These are phyloP conservation scores for Volucella zonaria DNA, from an alignment of 2,888 invertebrate genomes.

Conservation along the genomic window DNA sequence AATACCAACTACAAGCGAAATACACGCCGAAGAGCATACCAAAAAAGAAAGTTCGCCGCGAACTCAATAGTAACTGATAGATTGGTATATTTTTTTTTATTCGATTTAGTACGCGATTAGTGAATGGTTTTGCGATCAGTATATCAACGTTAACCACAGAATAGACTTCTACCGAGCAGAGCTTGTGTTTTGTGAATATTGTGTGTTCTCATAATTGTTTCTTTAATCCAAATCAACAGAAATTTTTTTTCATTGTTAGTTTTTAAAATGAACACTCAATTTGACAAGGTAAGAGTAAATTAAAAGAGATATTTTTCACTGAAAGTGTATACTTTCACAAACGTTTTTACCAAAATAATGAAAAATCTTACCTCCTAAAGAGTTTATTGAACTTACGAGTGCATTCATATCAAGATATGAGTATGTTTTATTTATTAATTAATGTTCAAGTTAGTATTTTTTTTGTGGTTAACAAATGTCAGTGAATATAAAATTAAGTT, in stretches of 20 bases:
- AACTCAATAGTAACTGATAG: conserved; percentile 7
- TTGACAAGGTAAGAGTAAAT: conserved; percentile 17
- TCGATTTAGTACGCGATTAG: conserved; percentile 41
- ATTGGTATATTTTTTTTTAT: conserved; percentile 25
- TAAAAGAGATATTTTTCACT: not conserved
- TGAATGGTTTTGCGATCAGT: conserved; percentile 51
- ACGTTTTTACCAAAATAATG: not conserved
- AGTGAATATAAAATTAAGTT: no score
- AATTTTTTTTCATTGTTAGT: not conserved
- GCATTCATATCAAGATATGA: no score
- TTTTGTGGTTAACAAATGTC: no score
- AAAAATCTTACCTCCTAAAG: not conserved
- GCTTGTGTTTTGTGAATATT: not conserved
- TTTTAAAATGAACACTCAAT: conserved; percentile 20
- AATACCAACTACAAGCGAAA: no score
- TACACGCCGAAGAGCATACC: no score
- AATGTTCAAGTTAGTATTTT: no score
- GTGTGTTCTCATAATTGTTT: not conserved
- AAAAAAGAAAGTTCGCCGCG: conserved; percentile 29
- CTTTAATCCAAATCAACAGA: not conserved
- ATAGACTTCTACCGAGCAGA: conserved; percentile 23
- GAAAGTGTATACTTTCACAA: not conserved
- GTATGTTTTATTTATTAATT: no score
- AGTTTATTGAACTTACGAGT: no score
- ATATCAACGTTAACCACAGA: conserved; percentile 42